Percentiles rank a stretch among this genome's conserved stretches.
Evolutionary conservation across 2,113 vertebrate genomes (phyloP).

Genomic region (Beaufortia kweichowensis): DNA sequence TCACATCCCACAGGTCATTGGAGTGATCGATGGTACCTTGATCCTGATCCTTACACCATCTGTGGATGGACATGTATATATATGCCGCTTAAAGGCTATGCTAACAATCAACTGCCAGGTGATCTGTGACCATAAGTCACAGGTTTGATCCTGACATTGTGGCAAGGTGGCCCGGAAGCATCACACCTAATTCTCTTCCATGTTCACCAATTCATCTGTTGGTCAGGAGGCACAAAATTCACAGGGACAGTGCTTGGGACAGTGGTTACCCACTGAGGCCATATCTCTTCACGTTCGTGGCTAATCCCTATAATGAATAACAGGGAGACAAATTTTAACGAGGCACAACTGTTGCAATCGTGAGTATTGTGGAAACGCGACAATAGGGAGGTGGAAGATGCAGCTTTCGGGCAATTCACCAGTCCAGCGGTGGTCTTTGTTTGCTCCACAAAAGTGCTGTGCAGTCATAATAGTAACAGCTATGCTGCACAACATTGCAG

Average conservation of each 20-base stretch:
- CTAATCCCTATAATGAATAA: not conserved
- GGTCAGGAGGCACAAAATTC: not conserved
- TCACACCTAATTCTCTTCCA: no score
- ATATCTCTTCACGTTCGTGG: not conserved
- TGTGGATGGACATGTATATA: no score
- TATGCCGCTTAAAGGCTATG: no score
- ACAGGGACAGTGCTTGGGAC: not conserved
- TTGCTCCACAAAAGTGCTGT: not conserved
- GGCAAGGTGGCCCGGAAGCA: no score
- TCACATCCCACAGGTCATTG: no score
- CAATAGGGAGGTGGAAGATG: not conserved
- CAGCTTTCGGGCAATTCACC: not conserved
- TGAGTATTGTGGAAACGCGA: not conserved
- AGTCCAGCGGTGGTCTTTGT: not conserved
- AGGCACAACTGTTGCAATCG: not conserved
- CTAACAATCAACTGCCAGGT: no score
- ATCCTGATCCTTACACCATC: no score
- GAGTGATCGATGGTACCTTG: no score
- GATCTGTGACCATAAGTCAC: no score
- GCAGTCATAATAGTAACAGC: not conserved
- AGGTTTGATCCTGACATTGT: no score
- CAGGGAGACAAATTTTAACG: not conserved
- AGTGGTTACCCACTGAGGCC: not conserved
- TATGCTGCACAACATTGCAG: conserved; percentile 3
- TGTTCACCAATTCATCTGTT: no score